Evolutionary conservation across 2,113 vertebrate genomes (phyloP), one percentile per base, ranked within the genome.

Genomic region (Sturnus vulgaris): DNA sequence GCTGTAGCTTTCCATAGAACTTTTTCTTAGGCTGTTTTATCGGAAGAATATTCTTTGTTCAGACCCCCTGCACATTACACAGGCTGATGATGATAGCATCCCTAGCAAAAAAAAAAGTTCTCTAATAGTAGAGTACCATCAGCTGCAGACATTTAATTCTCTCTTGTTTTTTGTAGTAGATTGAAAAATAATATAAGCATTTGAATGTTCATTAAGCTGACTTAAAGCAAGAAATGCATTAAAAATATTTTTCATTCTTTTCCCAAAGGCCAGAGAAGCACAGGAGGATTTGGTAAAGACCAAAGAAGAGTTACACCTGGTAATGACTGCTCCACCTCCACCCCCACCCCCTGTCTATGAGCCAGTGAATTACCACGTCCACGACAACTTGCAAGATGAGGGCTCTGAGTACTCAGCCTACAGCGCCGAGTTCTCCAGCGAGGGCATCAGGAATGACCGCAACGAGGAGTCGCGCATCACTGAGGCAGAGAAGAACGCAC

Each of bases 401-500:
- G 98, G 98, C 12, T 96, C 98, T 0, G 99, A 98, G 97, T 80
- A 96, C 95, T 98, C 97, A n/a, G 98, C 94, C 95, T 98, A 98
- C 98, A 99, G 99, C 1, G 99, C 99, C 0, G 99, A 99, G 92
- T 98, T 99, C 84, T 98, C 97, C 40, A 97, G 89, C 0, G 99
- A 98, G 39, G 98, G 98, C 70, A 98, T 99, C 97, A 90, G 97
- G 70, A 98, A 98, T 4, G 98, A 99, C 97, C 98, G 98, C 96
- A 97, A 98, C 0, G 99, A 99, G 96, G 99, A 99, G 97, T 97
- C 98, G 6, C 98, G 99, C 21, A 55, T 99, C 66, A 99, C 99
- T 0, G 99, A 99, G 96, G 99, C 98, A 0, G 98, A 99, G 98
- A 99, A 99, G 98, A 99, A 99, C 1, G 98, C 99, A 61, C 98